Evolutionary conservation across 2,113 vertebrate genomes (phyloP).

Genomic region (Podocnemis expansa): DNA sequence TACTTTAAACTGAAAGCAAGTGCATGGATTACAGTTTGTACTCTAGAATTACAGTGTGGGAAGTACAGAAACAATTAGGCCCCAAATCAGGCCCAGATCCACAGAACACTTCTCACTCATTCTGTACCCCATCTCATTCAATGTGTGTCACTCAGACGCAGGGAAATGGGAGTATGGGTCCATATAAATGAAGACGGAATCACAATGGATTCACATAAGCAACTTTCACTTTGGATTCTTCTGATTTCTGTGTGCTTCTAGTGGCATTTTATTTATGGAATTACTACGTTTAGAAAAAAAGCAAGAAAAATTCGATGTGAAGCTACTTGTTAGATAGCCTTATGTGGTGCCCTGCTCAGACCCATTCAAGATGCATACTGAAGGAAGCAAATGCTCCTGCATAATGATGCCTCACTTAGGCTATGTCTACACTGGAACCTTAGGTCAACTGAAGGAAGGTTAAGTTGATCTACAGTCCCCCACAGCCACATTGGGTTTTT

Average conservation of each 20-base stretch:
- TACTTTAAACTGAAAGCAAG: not conserved
- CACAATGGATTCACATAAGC: not conserved
- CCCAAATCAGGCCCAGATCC: not conserved
- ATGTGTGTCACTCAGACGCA: not conserved
- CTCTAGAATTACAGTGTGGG: not conserved
- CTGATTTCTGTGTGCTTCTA: not conserved
- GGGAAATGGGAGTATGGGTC: not conserved
- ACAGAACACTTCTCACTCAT: not conserved
- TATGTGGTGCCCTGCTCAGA: not conserved
- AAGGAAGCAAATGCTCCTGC: not conserved
- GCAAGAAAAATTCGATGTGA: not conserved
- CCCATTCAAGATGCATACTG: not conserved
- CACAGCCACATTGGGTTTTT: too few relatives aligned
- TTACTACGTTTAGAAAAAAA: not conserved
- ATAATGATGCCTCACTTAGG: not conserved
- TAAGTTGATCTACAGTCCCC: too few relatives aligned
- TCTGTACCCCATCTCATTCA: not conserved
- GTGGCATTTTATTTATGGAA: not conserved
- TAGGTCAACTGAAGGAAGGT: too few relatives aligned
- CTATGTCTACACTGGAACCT: too few relatives aligned
- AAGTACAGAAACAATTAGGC: not conserved
- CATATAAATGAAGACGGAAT: not conserved
- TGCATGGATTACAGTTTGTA: not conserved
- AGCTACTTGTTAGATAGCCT: too few relatives aligned
- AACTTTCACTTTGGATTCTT: not conserved